Evolutionary conservation across 2,888 invertebrate genomes (phyloP).

Genomic region (Napeogenes sylphis): DNA sequence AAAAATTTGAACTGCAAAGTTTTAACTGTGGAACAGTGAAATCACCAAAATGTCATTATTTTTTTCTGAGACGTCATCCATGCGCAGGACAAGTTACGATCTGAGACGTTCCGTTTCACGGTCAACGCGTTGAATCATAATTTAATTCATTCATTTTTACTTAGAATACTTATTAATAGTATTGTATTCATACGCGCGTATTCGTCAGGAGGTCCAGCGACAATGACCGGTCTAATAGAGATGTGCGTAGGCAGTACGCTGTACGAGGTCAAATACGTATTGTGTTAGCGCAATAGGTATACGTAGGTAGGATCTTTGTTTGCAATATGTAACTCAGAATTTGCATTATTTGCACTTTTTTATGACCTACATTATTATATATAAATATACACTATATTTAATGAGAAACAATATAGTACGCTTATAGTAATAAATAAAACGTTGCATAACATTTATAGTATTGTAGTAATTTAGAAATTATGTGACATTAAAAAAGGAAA

Average conservation of each 20-base stretch:
- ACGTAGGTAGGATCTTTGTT: slow-evolving; percentile 43
- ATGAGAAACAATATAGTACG: slow-evolving; percentile 3
- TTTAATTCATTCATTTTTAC: slow-evolving; percentile 35
- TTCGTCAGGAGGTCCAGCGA: slow-evolving; percentile 39
- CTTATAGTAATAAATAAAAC: neutral
- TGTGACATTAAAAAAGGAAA: too few species aligned
- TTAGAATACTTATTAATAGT: slow-evolving; percentile 27
- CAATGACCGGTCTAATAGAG: slow-evolving; percentile 60
- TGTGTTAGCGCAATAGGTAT: slow-evolving; percentile 46
- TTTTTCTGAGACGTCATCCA: slow-evolving; percentile 46
- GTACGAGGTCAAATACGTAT: slow-evolving; percentile 51
- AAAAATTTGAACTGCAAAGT: slow-evolving; percentile 37
- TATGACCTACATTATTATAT: slow-evolving; percentile 16
- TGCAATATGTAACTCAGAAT: slow-evolving; percentile 59
- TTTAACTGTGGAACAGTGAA: slow-evolving; percentile 48
- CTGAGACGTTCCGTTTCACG: slow-evolving; percentile 67
- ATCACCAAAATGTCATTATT: slow-evolving; percentile 62
- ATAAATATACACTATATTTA: too few species aligned
- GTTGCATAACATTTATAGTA: neutral
- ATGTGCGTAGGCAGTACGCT: slow-evolving; percentile 58
- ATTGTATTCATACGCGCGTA: slow-evolving; percentile 27
- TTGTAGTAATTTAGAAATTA: too few species aligned
- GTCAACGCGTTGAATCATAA: slow-evolving; percentile 40
- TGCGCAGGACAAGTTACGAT: slow-evolving; percentile 45
- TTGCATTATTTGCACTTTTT: slow-evolving; percentile 51